phyloP scores from a whole-genome alignment of 2,797 vertebrate genomes.

The Molossus molossus region DNA sequence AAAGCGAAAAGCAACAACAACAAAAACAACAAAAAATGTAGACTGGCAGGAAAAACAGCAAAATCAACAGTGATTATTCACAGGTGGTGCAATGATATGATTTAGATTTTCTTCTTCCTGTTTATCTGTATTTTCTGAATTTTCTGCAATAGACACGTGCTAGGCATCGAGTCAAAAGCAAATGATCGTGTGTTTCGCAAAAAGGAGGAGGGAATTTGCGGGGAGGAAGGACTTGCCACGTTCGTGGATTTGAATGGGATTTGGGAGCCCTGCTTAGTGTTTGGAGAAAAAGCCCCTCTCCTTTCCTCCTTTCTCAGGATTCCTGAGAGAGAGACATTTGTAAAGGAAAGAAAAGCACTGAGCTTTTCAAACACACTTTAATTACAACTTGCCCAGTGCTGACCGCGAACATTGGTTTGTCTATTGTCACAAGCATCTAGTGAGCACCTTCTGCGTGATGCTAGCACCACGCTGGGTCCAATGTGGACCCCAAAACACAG shows the following conservation, averaged over 20 bases:
- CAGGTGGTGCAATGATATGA: background rate
- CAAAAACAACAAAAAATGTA: background rate
- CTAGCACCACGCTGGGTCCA: background rate
- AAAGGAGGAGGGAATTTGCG: background rate
- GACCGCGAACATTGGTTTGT: slow-evolving; percentile 19
- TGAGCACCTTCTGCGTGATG: background rate
- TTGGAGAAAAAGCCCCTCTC: background rate
- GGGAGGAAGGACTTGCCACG: background rate
- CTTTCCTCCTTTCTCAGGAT: background rate
- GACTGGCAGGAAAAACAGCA: background rate
- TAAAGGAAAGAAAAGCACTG: slow-evolving; percentile 76
- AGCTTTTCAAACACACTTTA: slow-evolving; percentile 68
- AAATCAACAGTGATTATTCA: slow-evolving; percentile 32
- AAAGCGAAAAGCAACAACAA: background rate
- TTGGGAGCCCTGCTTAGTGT: background rate
- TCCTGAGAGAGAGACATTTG: slow-evolving; percentile 60
- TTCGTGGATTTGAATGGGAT: background rate
- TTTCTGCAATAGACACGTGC: background rate
- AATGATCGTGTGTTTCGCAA: slow-evolving; percentile 36
- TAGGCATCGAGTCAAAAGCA: slow-evolving; percentile 26
- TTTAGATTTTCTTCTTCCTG: slow-evolving; percentile 28
- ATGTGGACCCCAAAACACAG: background rate
- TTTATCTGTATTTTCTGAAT: slow-evolving; percentile 64
- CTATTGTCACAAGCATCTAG: slow-evolving; percentile 30
- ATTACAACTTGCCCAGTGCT: slow-evolving; percentile 72